Conservation (phyloP, 2,113 vertebrate species). For the Microcebus griseorufus region DNA sequence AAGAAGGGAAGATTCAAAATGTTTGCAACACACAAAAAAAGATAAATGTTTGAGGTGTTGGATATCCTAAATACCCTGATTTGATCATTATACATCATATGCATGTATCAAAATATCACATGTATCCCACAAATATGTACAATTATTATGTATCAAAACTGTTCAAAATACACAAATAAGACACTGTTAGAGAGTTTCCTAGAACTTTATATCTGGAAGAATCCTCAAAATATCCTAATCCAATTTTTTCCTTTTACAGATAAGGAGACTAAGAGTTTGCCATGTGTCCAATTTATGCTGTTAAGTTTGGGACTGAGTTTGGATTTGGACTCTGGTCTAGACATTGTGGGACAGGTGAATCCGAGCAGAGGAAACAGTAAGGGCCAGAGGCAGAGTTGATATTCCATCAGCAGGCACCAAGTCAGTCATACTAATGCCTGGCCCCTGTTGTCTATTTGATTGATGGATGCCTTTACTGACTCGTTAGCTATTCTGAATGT, state of each 20-base stretch:
- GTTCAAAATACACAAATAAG: not conserved
- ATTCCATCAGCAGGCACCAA: not conserved
- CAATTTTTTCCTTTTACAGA: not conserved
- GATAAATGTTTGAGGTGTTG: not conserved
- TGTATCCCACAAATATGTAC: not conserved
- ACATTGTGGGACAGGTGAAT: not conserved
- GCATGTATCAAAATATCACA: not conserved
- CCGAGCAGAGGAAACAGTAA: not conserved
- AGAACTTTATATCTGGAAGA: not conserved
- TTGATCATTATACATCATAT: not conserved
- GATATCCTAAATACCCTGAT: not conserved
- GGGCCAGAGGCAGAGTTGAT: not conserved
- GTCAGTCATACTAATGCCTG: not conserved
- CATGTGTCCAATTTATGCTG: not conserved
- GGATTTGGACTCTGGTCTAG: not conserved
- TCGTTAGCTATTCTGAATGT: not conserved
- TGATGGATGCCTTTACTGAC: not conserved
- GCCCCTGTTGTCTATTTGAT: not conserved
- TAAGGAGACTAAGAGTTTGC: not conserved
- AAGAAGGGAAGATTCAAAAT: too few relatives aligned
- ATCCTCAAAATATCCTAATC: conserved; percentile 2
- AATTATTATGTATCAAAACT: not conserved
- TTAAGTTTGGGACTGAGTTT: not conserved
- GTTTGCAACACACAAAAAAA: too few relatives aligned
- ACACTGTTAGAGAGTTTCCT: not conserved